phyloP scores from a whole-genome alignment of 1,140 invertebrate genomes.

The Eueides isabella region DNA sequence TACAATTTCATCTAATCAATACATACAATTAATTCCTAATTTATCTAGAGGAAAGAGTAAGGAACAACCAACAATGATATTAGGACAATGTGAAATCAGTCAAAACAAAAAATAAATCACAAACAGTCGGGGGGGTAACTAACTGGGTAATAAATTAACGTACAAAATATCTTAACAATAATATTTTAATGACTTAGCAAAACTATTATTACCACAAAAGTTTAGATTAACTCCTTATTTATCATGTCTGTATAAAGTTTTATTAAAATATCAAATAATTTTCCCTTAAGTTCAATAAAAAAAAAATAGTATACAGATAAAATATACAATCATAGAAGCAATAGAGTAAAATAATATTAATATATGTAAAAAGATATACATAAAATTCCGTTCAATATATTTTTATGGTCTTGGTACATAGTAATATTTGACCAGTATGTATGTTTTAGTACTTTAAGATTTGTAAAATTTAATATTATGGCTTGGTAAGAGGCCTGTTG shows the following conservation, averaged over 20 bases:
- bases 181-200: conserved; percentile 21
- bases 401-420: not conserved
- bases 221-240: conserved; percentile 8
- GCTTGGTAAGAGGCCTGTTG: too few species aligned
- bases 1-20: conserved; percentile 28
- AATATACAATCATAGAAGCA: conserved; percentile 13
- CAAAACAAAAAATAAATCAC: conserved; percentile 8
- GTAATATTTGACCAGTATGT: not conserved
- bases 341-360: conserved; percentile 1
- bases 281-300: not conserved
- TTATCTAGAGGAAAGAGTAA: conserved; percentile 1
- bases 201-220: conserved; percentile 3
- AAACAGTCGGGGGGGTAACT: conserved; percentile 23
- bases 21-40: conserved; percentile 22
- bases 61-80: conserved; percentile 19
- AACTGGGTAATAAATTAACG: conserved; percentile 18
- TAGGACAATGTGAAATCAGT: conserved; percentile 23
- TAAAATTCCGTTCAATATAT: not conserved
- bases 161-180: conserved; percentile 18
- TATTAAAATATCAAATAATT: conserved; percentile 14
- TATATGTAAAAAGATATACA: not conserved
- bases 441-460: too few species aligned
- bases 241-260: conserved; percentile 4
- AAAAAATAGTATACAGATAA: not conserved
- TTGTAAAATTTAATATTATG: too few species aligned